These are phyloP conservation scores for Bombyx mori DNA, from an alignment of 1,140 invertebrate species.

Conservation along the genomic window ASM3026992v2 NC_085115.1:15132501-15133000, in stretches of 20 bases:
- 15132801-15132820: too few relatives aligned
- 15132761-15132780: too few relatives aligned
- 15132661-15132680: conserved; percentile 87
- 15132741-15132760: too few relatives aligned
- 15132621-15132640: conserved; percentile 82
- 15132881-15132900: too few relatives aligned
- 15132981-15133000: conserved; percentile 88
- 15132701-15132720: conserved; percentile 40
- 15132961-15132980: conserved; percentile 80
- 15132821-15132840: too few relatives aligned
- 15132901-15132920: not conserved
- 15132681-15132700: conserved; percentile 91
- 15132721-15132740: too few relatives aligned
- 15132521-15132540: conserved; percentile 86
- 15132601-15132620: conserved; percentile 91
- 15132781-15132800: too few relatives aligned
- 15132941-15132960: not conserved
- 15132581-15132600: conserved; percentile 88
- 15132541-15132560: conserved; percentile 84
- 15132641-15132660: conserved; percentile 87
- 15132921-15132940: not conserved
- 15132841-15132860: too few relatives aligned
- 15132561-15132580: conserved; percentile 79
- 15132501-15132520: conserved; percentile 87
- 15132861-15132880: too few relatives aligned